phyloP scores from a whole-genome alignment of 2,888 invertebrate genomes.

The Pristionchus fissidentatus region DNA sequence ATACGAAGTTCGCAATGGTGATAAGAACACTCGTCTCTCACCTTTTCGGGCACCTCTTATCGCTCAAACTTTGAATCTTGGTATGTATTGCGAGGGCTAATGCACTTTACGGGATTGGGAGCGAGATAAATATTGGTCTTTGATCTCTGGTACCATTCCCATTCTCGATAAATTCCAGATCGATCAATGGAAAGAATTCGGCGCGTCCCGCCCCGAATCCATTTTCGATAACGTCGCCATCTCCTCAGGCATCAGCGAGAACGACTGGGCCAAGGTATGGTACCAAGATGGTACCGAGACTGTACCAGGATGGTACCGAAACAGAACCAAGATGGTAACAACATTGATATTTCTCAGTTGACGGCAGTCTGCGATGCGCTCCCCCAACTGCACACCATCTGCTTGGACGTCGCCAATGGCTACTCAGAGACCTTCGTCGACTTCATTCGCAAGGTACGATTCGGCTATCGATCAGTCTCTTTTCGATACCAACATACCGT shows the following conservation, averaged over 20 bases:
- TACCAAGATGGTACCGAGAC: background rate
- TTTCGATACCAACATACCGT: too few relatives aligned
- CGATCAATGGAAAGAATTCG: constrained; percentile 71
- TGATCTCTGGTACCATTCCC: too few relatives aligned
- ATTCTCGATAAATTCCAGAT: constrained; percentile 69
- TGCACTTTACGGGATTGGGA: background rate
- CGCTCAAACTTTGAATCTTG: too few relatives aligned
- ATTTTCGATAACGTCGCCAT: constrained; percentile 81
- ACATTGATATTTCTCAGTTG: constrained; percentile 76
- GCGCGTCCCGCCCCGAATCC: constrained; percentile 50
- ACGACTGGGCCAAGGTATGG: constrained; percentile 83
- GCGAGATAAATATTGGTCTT: background rate
- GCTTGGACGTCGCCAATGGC: constrained; percentile 93
- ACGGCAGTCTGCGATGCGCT: constrained; percentile 80
- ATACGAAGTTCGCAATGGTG: background rate
- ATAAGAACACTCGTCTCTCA: background rate
- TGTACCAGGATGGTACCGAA: background rate
- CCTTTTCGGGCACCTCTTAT: constrained; percentile 22
- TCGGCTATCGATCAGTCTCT: constrained; percentile 6
- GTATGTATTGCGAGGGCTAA: too few relatives aligned
- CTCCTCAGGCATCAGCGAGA: constrained; percentile 87
- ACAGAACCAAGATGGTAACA: background rate
- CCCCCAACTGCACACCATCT: constrained; percentile 86
- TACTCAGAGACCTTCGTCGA: constrained; percentile 94
- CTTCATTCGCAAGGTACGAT: constrained; percentile 82